These are phyloP conservation scores for Myiozetetes cayanensis DNA, from an alignment of 2,113 vertebrate genomes.

Conservation along the genomic window DNA sequence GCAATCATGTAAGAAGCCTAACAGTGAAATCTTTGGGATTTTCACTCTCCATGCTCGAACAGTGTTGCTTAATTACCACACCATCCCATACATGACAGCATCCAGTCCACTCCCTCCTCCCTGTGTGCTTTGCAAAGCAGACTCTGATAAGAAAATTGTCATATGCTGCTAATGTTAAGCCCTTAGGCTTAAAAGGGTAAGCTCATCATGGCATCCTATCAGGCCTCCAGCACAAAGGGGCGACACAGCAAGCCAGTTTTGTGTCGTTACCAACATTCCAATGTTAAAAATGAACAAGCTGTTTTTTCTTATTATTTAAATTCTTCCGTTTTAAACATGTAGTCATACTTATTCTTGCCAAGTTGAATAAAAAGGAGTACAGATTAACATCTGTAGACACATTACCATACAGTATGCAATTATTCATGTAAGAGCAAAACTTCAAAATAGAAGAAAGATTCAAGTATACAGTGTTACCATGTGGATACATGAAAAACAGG, in stretches of 20 bases:
- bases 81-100: not conserved
- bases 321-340: slow-evolving; percentile 3
- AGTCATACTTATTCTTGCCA: not conserved
- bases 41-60: not conserved
- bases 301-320: slow-evolving; percentile 7
- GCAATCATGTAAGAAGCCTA: not conserved
- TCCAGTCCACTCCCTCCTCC: not conserved
- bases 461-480: not conserved
- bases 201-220: slow-evolving; percentile 39
- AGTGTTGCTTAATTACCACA: slow-evolving; percentile 38
- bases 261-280: slow-evolving; percentile 29
- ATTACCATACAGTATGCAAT: not conserved
- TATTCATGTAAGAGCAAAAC: not conserved
- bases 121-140: slow-evolving; percentile 25
- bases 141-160: slow-evolving; percentile 35
- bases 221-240: slow-evolving; percentile 11
- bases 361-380: not conserved
- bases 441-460: not conserved
- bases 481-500: not conserved
- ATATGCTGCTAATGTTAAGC: slow-evolving; percentile 55
- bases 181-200: slow-evolving; percentile 52
- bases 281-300: not conserved
- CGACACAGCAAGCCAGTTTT: slow-evolving; percentile 16
- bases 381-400: not conserved
- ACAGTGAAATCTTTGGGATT: not conserved